Conservation (phyloP, 2,113 vertebrate genomes). For the Pogona vitticeps region DNA sequence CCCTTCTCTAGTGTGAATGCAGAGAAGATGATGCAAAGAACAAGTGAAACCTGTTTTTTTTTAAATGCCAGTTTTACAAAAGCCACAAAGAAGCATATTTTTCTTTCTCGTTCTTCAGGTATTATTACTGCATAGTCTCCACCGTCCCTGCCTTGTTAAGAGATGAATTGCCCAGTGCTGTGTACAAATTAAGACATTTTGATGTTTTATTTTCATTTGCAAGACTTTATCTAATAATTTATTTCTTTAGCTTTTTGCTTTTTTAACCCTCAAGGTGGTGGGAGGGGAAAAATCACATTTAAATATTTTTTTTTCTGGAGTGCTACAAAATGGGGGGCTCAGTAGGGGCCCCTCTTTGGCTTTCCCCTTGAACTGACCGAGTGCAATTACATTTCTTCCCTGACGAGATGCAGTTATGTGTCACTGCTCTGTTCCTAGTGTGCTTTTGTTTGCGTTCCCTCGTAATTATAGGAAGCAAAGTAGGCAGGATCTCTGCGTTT, state of each 20-base stretch:
- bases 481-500: constrained; percentile 27
- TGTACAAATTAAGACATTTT: background rate
- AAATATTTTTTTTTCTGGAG: background rate
- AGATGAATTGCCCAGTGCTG: background rate
- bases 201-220: background rate
- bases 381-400: constrained; percentile 32
- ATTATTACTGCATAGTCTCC: constrained; percentile 5
- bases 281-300: background rate
- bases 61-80: background rate
- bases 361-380: constrained; percentile 32
- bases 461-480: constrained; percentile 39
- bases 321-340: constrained; percentile 1
- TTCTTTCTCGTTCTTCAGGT: background rate
- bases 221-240: background rate
- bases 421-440: constrained; percentile 47
- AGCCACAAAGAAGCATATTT: background rate
- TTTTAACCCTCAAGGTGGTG: background rate
- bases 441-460: constrained; percentile 37
- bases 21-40: no score
- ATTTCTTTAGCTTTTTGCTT: background rate
- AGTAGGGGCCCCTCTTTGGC: background rate
- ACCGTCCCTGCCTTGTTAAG: background rate
- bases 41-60: no score
- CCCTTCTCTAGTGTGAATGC: no score
- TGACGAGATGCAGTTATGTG: constrained; percentile 29